Base-by-base conservation (phyloP, 1,140 invertebrate genomes). In the Diorhabda sublineata region DNA sequence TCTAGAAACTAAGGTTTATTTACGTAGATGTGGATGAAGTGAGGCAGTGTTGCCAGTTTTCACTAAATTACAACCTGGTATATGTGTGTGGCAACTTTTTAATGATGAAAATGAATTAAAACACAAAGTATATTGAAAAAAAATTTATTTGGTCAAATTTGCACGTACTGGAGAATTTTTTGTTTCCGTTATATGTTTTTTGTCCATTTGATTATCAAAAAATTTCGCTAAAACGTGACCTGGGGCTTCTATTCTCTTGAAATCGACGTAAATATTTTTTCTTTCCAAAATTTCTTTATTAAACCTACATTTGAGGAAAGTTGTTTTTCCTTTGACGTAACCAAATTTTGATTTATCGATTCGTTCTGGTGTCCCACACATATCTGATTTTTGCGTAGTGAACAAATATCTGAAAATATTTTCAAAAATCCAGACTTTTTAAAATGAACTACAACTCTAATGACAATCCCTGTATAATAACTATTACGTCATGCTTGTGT, bases 261-360 rank as follows among this genome's bases (percentile, higher is more conserved):
- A 73, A 8, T 76, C 75, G 5, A 66, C 66, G 52, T 73, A 70
- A 26, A 80, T 72, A 64, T 80, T 80, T 61, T 80, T 80, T 58
- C 69, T 72, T 42, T 80, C 77, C 5, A 79, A 64, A 6, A 70
- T 42, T 59, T 74, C 69, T 42, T 70, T 75, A 56, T 74, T 73
- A 41, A 79, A 64, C 47, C 71, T 71, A 7, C 78, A 60, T n/a
- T 70, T 66, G 26, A 66, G 58, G 0, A 76, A 76, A 11, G 76
- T 73, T 11, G 78, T 73, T 5, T 72, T 66, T 5, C 65, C 58
- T 8, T 57, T 45, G 5, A 77, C 66, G 56, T 73, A 74, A 11
- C 77, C 75, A 52, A 65, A 71, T 45, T 68, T 66, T 8, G 67
- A 71, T 42, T 73, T 73, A 56, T 77, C 74, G 7, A 67, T 11